Conservation (phyloP, 2,888 invertebrate species). For the Girardia tigrina region DNA sequence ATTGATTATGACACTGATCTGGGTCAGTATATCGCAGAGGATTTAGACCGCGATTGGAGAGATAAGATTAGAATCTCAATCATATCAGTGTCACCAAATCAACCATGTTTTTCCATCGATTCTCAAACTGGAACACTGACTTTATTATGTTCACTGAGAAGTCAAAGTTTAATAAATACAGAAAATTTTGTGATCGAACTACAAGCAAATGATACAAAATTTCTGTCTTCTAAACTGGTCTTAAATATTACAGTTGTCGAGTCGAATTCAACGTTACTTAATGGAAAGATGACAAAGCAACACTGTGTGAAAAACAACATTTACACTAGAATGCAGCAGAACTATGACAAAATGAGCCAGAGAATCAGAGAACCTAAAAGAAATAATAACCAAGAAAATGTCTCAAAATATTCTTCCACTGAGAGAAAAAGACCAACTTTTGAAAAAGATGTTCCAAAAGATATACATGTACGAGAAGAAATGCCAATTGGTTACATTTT, state of each 20-base stretch:
- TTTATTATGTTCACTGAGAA: slow-evolving; percentile 21
- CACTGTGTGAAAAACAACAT: slow-evolving; percentile 6
- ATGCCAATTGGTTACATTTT: background rate
- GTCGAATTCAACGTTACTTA: background rate
- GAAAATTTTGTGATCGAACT: background rate
- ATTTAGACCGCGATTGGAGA: slow-evolving; percentile 33
- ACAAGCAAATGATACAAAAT: background rate
- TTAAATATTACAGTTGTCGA: background rate
- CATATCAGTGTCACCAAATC: background rate
- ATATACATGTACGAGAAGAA: background rate
- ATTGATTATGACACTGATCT: background rate
- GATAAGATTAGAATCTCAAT: background rate
- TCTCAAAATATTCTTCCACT: background rate
- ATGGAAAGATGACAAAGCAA: background rate
- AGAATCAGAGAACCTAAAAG: background rate
- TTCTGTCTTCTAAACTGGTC: background rate
- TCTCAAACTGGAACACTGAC: slow-evolving; percentile 19
- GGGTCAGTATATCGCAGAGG: slow-evolving; percentile 30
- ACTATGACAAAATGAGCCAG: background rate
- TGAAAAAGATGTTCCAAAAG: background rate
- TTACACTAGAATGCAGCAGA: background rate
- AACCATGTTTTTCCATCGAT: slow-evolving; percentile 29
- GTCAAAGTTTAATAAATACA: background rate
- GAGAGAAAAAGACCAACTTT: background rate
- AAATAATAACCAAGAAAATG: background rate